Percentiles rank a stretch among this genome's conserved stretches.
phyloP scores from a whole-genome alignment of 2,888 invertebrate genomes.

The Campoletis raptor region DNA sequence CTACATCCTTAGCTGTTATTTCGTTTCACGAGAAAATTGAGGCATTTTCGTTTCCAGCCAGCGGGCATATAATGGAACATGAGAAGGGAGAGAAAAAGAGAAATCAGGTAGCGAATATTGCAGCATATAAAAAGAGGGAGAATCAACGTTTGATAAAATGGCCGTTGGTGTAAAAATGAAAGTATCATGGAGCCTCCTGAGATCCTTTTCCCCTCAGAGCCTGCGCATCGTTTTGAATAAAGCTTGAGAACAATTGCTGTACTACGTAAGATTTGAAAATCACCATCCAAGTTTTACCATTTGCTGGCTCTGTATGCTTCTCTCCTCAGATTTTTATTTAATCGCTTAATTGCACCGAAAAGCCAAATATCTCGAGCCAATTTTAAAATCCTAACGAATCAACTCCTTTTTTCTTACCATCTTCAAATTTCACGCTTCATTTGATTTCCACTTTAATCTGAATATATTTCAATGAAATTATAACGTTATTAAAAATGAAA shows the following conservation, averaged over 20 bases:
- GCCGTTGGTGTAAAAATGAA: conserved; percentile 64
- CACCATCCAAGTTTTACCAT: conserved; percentile 3
- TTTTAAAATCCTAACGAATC: conserved; percentile 1
- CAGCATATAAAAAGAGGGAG: conserved; percentile 45
- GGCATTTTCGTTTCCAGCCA: conserved; percentile 40
- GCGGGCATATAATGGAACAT: conserved; percentile 48
- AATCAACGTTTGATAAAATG: conserved; percentile 55
- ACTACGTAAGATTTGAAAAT: conserved; percentile 39
- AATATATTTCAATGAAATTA: not conserved
- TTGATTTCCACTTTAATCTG: not conserved
- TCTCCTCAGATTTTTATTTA: conserved; percentile 22
- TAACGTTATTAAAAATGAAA: not conserved
- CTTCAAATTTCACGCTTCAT: not conserved
- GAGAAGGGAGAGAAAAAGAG: conserved; percentile 49
- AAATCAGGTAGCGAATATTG: conserved; percentile 65
- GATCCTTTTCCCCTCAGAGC: conserved; percentile 37
- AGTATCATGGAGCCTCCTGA: conserved; percentile 61
- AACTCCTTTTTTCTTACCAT: not conserved
- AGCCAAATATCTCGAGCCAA: not conserved
- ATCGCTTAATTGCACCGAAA: conserved; percentile 19
- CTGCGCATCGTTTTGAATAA: conserved; percentile 40
- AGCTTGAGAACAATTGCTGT: conserved; percentile 48
- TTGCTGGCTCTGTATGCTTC: not conserved
- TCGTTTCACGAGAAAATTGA: conserved; percentile 57
- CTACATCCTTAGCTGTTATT: conserved; percentile 52